phyloP scores from a whole-genome alignment of 2,888 invertebrate species.

The Leuctra nigra region DNA sequence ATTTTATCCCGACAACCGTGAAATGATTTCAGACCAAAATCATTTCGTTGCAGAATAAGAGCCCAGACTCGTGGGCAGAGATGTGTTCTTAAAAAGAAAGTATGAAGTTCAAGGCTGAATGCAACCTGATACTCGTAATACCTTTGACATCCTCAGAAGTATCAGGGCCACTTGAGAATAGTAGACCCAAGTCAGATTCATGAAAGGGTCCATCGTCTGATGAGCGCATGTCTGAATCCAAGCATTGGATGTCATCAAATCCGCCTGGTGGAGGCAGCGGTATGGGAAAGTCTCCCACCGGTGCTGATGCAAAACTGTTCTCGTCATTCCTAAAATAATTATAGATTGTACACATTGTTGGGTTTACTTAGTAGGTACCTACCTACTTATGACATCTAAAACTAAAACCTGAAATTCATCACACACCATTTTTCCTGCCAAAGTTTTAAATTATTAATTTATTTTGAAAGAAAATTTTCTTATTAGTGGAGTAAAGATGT shows the following conservation, averaged over 20 bases:
- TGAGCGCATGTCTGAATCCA: slow-evolving; percentile 35
- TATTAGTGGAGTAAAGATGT: too few relatives aligned
- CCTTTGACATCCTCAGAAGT: slow-evolving; percentile 39
- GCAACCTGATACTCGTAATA: slow-evolving; percentile 22
- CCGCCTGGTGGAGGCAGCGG: slow-evolving; percentile 38
- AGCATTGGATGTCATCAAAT: slow-evolving; percentile 36
- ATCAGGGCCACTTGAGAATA: slow-evolving; percentile 37
- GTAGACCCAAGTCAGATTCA: slow-evolving; percentile 38
- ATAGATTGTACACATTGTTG: too few relatives aligned
- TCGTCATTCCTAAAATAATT: slow-evolving; percentile 38
- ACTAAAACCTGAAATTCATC: neutral
- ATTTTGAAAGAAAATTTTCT: too few relatives aligned
- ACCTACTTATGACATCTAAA: neutral
- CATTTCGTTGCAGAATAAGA: too few relatives aligned
- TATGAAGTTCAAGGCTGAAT: too few relatives aligned
- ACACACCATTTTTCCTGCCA: too few relatives aligned
- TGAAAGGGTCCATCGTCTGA: slow-evolving; percentile 39
- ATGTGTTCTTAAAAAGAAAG: neutral
- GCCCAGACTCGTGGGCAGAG: neutral
- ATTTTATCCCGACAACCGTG: too few relatives aligned
- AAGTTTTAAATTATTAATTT: too few relatives aligned
- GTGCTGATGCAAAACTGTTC: slow-evolving; percentile 33
- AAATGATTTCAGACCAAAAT: too few relatives aligned
- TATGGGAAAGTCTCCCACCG: slow-evolving; percentile 36
- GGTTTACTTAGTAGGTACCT: too few relatives aligned